These are phyloP conservation scores for Lytechinus pictus DNA, from an alignment of 35 echinoderm and acorn worm species.

Conservation along the genomic window DNA sequence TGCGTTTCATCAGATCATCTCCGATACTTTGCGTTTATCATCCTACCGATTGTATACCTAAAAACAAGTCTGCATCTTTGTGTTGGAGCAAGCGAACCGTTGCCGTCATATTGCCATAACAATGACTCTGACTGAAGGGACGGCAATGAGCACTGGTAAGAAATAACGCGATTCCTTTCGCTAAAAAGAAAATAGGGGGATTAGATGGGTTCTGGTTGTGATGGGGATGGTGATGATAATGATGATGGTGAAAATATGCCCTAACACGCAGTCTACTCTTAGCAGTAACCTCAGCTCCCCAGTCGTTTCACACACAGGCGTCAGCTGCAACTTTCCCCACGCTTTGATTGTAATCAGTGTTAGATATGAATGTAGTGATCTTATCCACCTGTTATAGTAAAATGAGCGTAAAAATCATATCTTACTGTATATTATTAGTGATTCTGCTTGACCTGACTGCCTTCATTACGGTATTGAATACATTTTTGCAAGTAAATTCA, in stretches of 20 bases:
- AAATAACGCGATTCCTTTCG: neutral
- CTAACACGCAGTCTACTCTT: neutral
- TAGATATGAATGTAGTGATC: neutral
- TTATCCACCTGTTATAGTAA: neutral
- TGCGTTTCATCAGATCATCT: neutral
- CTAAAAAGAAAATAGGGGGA: neutral
- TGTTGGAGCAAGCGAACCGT: neutral
- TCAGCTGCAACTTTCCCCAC: constrained; percentile 1
- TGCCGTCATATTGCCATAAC: constrained; percentile 11
- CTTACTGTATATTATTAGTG: neutral
- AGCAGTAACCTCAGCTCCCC: constrained; percentile 24
- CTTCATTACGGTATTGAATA: neutral
- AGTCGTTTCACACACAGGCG: neutral
- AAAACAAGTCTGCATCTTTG: neutral
- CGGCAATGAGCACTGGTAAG: neutral
- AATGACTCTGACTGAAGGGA: neutral
- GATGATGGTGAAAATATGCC: neutral
- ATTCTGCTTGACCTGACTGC: neutral
- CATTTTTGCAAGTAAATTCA: too few species aligned
- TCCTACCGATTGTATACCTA: neutral
- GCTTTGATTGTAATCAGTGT: neutral
- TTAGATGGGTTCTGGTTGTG: neutral
- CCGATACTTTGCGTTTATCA: neutral
- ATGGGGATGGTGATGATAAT: neutral
- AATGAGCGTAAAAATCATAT: neutral